Base-by-base conservation (phyloP, 2,888 invertebrate genomes). In the Eupeodes luniger region DNA sequence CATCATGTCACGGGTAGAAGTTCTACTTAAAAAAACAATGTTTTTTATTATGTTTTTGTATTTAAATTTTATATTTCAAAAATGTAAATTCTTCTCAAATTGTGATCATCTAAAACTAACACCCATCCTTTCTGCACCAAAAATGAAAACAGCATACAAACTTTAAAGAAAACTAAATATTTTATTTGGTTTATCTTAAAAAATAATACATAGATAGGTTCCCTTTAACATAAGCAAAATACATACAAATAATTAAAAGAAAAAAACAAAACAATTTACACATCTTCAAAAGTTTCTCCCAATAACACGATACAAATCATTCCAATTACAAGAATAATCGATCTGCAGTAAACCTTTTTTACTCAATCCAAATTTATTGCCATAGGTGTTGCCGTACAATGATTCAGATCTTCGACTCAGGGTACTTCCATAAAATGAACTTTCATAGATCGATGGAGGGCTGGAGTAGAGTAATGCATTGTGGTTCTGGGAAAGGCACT, bases 281-380 rank as follows among this genome's bases (percentile, higher is more conserved):
- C 3, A 49, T 44, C 74, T 69, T 66, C 19, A 93, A 79, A 91
- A 93, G 53, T 93, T 91, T 19, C 92, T 91, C 36, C 92, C 94
- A 91, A 97, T 97, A 90, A 96, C 96, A 91, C 96, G 95, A 92
- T 97, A 96, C 88, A 97, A 94, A 81, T 96, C 96, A 93, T 96
- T 96, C 97, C 97, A 97, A 93, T 96, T 97, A 93, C 96, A 96
- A 2, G 96, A 96, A 91, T 97, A 97, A 92, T 97, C 97, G 90
- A 97, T 97, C 94, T 97, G 96, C 67, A 97, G 94, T 91, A 97
- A 96, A 76, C 97, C 97, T 91, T 97, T 96, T 91, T 96, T 96
- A 91, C 96, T 97, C 85, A 97, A 94, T 89, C 96, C 96, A 93
- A 97, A 93, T 91, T 92, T 93, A 91, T 92, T 92, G 12, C 91